Percentiles rank a stretch among this genome's conserved stretches.
phyloP scores from a whole-genome alignment of 2,797 vertebrate species.

The Euphonia xanthogaster region DNA sequence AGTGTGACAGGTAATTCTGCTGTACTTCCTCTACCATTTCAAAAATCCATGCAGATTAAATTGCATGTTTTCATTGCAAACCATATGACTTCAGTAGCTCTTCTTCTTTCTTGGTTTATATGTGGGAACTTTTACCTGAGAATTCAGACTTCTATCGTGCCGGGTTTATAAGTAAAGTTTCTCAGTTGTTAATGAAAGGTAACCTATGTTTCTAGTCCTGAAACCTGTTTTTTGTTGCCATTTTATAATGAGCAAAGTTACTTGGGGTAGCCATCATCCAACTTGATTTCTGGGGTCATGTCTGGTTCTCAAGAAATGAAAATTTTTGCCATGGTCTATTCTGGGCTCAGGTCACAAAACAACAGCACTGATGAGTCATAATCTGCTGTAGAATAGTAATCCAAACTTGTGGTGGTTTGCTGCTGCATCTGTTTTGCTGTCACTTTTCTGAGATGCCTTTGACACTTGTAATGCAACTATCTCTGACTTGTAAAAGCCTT shows the following conservation, averaged over 20 bases:
- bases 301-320: background rate
- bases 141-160: background rate
- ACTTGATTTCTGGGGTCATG: background rate
- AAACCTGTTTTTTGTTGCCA: background rate
- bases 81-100: background rate
- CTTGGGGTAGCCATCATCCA: background rate
- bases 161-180: background rate
- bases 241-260: background rate
- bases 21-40: background rate
- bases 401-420: background rate
- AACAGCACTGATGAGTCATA: accelerated
- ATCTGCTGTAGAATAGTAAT: background rate
- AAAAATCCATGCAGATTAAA: background rate
- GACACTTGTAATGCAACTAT: background rate
- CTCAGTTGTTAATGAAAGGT: background rate
- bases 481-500: background rate
- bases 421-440: background rate
- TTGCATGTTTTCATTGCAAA: background rate
- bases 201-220: background rate
- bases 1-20: background rate
- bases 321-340: background rate
- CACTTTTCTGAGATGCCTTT: background rate
- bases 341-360: background rate
- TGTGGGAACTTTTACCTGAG: background rate
- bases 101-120: background rate